These are phyloP conservation scores for Antigone vipio DNA, from an alignment of 2,113 vertebrate genomes.

Conservation along the genomic window DNA sequence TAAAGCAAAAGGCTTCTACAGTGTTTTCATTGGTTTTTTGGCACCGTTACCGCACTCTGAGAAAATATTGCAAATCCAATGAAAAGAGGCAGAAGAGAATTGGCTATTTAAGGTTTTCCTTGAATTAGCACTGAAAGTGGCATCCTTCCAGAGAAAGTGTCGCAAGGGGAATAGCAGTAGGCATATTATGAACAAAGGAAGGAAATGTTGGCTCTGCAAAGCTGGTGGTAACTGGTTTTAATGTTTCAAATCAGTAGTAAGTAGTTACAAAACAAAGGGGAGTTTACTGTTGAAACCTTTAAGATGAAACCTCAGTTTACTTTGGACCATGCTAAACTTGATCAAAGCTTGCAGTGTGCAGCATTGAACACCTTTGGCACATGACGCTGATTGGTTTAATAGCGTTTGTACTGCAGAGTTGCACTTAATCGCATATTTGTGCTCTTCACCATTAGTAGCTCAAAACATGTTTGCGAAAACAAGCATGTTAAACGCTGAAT, in stretches of 20 bases:
- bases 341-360: background rate
- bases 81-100: conserved; percentile 39
- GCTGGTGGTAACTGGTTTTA: conserved; percentile 38
- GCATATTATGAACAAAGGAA: conserved; percentile 45
- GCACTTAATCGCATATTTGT: background rate
- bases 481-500: background rate
- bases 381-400: background rate
- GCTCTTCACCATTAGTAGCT: background rate
- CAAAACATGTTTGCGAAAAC: background rate
- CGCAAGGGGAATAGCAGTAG: conserved; percentile 39
- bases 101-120: conserved; percentile 4
- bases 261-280: conserved; percentile 35
- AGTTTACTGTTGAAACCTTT: conserved; percentile 41
- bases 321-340: background rate
- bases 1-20: conserved; percentile 25
- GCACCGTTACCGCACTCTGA: background rate
- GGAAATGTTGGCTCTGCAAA: conserved; percentile 17
- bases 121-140: conserved; percentile 48
- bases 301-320: conserved; percentile 52
- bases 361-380: background rate
- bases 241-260: conserved; percentile 35
- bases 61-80: background rate
- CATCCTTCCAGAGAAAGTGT: conserved; percentile 55
- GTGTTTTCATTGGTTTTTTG: background rate
- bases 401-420: background rate